Evolutionary conservation across 2,113 vertebrate genomes (phyloP).

Genomic region (Ciconia maguari): DNA sequence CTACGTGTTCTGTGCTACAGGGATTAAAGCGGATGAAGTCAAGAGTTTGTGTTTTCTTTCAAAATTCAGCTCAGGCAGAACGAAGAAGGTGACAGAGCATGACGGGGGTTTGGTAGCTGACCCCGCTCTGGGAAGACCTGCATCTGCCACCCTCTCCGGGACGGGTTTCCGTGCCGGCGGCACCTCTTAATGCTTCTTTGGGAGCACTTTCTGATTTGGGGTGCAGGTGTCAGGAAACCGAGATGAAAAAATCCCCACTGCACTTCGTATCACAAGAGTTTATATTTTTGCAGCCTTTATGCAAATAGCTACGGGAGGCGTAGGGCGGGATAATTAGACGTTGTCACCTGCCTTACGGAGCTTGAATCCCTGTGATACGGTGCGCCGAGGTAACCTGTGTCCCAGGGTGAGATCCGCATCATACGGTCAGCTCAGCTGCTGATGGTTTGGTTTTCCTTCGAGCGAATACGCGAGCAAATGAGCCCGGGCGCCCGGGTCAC

Average conservation of each 20-base stretch:
- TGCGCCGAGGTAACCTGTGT: background rate
- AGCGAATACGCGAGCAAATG: background rate
- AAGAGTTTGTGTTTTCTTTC: background rate
- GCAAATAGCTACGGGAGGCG: background rate
- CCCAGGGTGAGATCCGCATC: background rate
- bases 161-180: background rate
- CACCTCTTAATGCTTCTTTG: background rate
- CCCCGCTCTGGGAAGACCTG: background rate
- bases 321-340: background rate
- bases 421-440: background rate
- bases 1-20: background rate
- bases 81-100: too few relatives aligned
- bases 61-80: background rate
- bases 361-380: background rate
- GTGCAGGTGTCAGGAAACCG: background rate
- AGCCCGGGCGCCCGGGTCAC: background rate
- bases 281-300: background rate
- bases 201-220: background rate
- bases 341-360: background rate
- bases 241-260: background rate
- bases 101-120: fast-evolving
- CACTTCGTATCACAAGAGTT: background rate
- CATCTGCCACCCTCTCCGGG: background rate
- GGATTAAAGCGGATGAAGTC: background rate
- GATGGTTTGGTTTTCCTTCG: background rate